phyloP scores from a whole-genome alignment of 2,888 invertebrate genomes.

The Plebejus melissa region DNA sequence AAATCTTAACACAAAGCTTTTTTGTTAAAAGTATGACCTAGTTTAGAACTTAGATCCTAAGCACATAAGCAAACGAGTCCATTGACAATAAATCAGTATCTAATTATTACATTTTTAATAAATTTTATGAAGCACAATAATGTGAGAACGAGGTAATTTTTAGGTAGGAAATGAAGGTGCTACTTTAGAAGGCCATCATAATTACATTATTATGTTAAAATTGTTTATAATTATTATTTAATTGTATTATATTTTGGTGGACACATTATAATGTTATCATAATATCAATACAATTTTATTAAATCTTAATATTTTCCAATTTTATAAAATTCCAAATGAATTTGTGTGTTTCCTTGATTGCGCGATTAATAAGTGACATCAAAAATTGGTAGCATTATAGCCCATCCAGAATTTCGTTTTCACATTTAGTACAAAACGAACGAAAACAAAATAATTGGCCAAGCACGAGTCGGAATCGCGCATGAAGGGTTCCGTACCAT shows the following conservation, averaged over 20 bases:
- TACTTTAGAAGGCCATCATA: not conserved
- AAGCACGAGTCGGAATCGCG: too few relatives aligned
- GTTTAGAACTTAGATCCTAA: not conserved
- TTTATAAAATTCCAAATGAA: too few relatives aligned
- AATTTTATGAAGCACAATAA: not conserved
- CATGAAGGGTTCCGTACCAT: too few relatives aligned
- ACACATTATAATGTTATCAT: not conserved
- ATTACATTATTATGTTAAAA: not conserved
- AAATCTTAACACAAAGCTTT: not conserved
- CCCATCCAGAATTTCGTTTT: not conserved
- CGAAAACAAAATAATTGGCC: not conserved
- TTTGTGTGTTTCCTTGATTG: too few relatives aligned
- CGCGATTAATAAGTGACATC: too few relatives aligned
- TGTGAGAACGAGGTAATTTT: slow-evolving; percentile 3
- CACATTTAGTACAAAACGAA: not conserved
- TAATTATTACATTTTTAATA: too few relatives aligned
- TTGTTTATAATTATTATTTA: not conserved
- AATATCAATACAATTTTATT: not conserved
- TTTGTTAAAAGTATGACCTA: not conserved
- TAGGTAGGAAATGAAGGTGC: slow-evolving; percentile 7
- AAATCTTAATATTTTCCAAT: too few relatives aligned
- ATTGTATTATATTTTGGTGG: not conserved
- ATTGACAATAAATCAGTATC: not conserved
- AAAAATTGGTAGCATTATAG: too few relatives aligned
- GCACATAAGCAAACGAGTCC: too few relatives aligned